Evolutionary conservation across 2,888 invertebrate species (phyloP).

Genomic region (Cetonia aurata): DNA sequence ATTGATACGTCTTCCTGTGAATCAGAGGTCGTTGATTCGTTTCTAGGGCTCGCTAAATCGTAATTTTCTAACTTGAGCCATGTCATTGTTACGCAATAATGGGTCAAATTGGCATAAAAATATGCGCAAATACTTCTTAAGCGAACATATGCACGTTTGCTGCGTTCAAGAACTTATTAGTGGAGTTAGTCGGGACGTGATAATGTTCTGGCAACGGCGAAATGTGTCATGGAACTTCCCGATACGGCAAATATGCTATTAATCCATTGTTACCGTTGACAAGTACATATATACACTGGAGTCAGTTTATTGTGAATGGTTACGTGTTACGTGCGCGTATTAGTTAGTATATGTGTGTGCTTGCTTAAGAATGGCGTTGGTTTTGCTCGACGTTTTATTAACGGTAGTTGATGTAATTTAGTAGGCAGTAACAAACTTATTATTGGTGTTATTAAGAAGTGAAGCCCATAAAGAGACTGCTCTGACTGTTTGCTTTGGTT

Average conservation of each 20-base stretch:
- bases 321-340: too few species aligned
- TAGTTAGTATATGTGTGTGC: too few species aligned
- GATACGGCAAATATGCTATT: not conserved
- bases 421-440: too few species aligned
- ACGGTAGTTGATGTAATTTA: too few species aligned
- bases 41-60: not conserved
- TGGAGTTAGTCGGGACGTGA: not conserved
- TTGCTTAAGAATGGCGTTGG: too few species aligned
- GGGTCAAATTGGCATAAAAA: not conserved
- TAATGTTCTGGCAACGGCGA: not conserved
- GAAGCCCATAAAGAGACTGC: too few species aligned
- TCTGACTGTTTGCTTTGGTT: too few species aligned
- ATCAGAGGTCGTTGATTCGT: not conserved
- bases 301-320: too few species aligned
- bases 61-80: not conserved
- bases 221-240: slow-evolving; percentile 18
- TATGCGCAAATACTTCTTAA: not conserved
- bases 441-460: too few species aligned
- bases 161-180: not conserved
- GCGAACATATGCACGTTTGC: not conserved
- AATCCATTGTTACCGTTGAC: not conserved
- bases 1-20: not conserved
- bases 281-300: not conserved
- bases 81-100: slow-evolving; percentile 5
- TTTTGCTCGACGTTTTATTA: too few species aligned